Evolutionary conservation across 2,113 vertebrate genomes (phyloP).

Genomic region (Lathamus discolor): DNA sequence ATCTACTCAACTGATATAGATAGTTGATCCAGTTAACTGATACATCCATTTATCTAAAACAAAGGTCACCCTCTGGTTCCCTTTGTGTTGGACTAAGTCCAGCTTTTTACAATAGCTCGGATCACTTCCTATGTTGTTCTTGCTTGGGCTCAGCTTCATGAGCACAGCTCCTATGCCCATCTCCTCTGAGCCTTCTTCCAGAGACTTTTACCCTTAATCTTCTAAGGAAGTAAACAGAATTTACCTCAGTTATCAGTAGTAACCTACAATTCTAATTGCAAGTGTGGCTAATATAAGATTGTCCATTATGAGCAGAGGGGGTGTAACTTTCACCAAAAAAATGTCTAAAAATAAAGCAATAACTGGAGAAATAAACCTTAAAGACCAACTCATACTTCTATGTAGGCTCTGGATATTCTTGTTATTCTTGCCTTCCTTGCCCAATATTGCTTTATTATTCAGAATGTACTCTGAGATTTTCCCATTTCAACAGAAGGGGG

Average conservation of each 20-base stretch:
- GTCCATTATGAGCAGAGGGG: accelerated
- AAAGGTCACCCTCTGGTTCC: background rate
- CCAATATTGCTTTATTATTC: background rate
- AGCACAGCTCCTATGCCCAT: background rate
- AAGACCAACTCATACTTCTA: background rate
- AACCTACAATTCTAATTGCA: background rate
- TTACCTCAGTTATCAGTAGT: background rate
- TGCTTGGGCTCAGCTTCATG: background rate
- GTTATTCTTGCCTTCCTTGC: background rate
- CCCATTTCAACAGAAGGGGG: accelerated
- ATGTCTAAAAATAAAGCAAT: background rate
- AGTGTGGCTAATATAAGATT: background rate
- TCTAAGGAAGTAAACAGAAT: background rate
- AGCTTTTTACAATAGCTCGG: background rate
- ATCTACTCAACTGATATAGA: background rate
- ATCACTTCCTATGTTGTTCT: background rate
- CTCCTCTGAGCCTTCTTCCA: background rate
- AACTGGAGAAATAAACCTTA: background rate
- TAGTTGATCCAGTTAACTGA: background rate
- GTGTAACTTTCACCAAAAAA: background rate
- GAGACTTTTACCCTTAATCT: background rate
- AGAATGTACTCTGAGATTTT: background rate
- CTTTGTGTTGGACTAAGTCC: background rate
- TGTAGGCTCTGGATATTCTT: background rate
- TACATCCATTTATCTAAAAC: background rate